phyloP scores from a whole-genome alignment of 2,797 vertebrate genomes.

The Dromococcyx pavoninus region DNA sequence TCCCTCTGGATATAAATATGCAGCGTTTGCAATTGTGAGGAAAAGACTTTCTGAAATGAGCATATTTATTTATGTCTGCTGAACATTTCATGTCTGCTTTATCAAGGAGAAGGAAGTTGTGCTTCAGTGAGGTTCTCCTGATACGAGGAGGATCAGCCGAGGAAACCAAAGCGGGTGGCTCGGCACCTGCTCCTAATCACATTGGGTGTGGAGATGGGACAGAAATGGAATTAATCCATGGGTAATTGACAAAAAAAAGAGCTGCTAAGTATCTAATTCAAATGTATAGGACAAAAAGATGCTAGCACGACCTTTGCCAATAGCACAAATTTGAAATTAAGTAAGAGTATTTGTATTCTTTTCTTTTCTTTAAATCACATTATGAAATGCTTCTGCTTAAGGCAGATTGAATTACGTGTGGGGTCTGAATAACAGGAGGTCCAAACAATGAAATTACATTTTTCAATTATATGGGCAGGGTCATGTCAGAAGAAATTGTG shows the following conservation, averaged over 20 bases:
- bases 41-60: neutral
- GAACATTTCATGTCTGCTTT: neutral
- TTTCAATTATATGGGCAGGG: conserved; percentile 13
- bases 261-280: neutral
- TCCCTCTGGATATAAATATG: neutral
- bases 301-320: neutral
- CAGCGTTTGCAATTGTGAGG: neutral
- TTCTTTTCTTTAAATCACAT: conserved; percentile 23
- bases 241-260: neutral
- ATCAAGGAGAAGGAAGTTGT: neutral
- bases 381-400: conserved; percentile 39
- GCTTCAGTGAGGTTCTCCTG: neutral
- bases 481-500: neutral
- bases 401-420: conserved; percentile 37
- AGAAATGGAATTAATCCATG: conserved; percentile 30
- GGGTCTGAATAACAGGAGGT: conserved; percentile 29
- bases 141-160: neutral
- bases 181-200: neutral
- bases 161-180: neutral
- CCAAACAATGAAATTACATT: conserved; percentile 46
- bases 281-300: neutral
- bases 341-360: conserved; percentile 33
- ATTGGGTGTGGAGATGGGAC: neutral
- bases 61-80: neutral
- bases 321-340: conserved; percentile 29